Conservation (phyloP, 2,888 invertebrate genomes). For the Smittia aterrima region DNA sequence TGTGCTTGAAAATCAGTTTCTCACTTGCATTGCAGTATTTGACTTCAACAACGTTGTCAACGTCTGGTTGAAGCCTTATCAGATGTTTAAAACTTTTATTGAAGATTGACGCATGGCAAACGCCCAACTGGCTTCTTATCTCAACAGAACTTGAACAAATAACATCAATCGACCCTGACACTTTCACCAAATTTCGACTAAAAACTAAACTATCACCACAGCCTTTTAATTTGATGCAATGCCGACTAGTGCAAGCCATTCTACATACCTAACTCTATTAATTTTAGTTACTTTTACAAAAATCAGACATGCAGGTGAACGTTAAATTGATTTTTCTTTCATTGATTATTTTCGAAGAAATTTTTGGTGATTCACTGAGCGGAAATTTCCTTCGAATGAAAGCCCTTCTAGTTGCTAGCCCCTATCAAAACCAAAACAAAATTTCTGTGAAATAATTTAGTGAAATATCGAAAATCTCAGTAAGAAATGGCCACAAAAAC, state of each 20-base stretch:
- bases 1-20: slow-evolving; percentile 52
- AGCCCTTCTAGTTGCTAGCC: not conserved
- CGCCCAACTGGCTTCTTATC: not conserved
- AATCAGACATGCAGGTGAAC: too few relatives aligned
- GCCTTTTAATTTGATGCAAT: not conserved
- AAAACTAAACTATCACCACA: not conserved
- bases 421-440: not conserved
- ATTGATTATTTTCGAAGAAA: too few relatives aligned
- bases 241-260: not conserved
- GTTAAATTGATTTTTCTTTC: too few relatives aligned
- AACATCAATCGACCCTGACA: not conserved
- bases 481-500: slow-evolving; percentile 69
- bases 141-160: not conserved
- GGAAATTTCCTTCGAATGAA: too few relatives aligned
- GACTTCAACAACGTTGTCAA: not conserved
- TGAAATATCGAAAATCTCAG: not conserved
- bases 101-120: not conserved
- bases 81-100: not conserved
- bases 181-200: not conserved
- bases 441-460: not conserved
- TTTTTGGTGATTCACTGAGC: too few relatives aligned
- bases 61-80: not conserved
- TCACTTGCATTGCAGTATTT: not conserved
- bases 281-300: not conserved
- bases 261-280: not conserved